Base-by-base conservation (phyloP, 2,888 invertebrate species). In the Drosophila borborema region DNA sequence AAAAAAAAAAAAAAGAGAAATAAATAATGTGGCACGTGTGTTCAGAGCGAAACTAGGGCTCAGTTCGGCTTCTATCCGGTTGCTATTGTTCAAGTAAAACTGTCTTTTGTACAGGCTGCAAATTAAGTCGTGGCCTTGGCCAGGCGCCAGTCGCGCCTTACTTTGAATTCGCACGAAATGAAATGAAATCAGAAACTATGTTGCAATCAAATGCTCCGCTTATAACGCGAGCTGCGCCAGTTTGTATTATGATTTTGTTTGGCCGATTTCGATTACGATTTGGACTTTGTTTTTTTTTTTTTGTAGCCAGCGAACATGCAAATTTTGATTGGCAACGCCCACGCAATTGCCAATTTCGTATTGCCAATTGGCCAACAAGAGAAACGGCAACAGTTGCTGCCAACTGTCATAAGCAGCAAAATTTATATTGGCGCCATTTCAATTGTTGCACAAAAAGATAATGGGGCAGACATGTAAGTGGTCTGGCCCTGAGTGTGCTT, bases 271-370 rank as follows among this genome's bases (percentile, higher is more conserved):
- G 31, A 51, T 23, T 81, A 73, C 59, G 72, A 55, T 55, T 55
- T 40, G 10, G 14, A 53, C 1, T 51, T 86, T 76, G 74, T 67
- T 64, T 71, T 72, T 82, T 82, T 78, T 74, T 65, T 68, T 75
- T 64, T 72, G 75, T 5, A 23, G 70, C 69, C 76, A 74, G 74
- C 59, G 43, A 81, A 82, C 77, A 85, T 85, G 85, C 81, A 86
- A 89, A 86, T 78, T 70, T 36, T 77, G 83, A 86, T 84, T 82
- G 82, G 82, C 81, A 70, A 77, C 89, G 81, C 86, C 89, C 82
- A 87, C 86, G 77, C 79, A 66, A 69, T 23, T 51, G 45, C 18
- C 72, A 65, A 68, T 38, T 38, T 38, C 14, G 14, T 14, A 38
- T 23, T 28, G 38, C n/a, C 31, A 49, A 53, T 36, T 34, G 51